A percentile compares a stretch with the other conserved stretches of the same genome.
phyloP scores from a whole-genome alignment of 2,113 vertebrate species.

The Paramormyrops kingsleyae region DNA sequence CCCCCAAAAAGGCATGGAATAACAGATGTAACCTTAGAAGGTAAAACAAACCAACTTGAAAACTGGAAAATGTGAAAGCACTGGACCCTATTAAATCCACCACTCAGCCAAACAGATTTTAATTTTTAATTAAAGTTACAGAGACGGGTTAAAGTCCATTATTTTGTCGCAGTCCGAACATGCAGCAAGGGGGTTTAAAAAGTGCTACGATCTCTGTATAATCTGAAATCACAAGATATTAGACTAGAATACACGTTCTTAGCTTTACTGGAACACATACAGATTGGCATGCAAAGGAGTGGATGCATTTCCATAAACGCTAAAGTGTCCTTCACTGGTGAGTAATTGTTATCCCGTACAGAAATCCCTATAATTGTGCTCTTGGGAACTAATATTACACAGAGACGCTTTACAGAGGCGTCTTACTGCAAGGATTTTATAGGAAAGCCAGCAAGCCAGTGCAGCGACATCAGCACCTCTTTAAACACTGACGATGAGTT shows the following conservation, averaged over 20 bases:
- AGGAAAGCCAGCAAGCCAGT: too few species aligned
- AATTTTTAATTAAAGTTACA: background rate
- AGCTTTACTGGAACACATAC: background rate
- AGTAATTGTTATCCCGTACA: background rate
- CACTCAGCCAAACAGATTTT: background rate
- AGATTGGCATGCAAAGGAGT: background rate
- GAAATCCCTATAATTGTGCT: background rate
- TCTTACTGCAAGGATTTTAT: background rate
- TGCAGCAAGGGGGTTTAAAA: background rate
- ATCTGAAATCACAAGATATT: background rate
- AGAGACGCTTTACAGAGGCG: background rate
- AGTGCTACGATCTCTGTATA: background rate
- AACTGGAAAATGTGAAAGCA: background rate
- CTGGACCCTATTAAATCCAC: background rate
- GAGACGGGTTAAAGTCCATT: background rate
- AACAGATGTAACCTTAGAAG: background rate
- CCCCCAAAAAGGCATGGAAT: background rate
- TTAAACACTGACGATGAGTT: background rate
- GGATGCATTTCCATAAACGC: background rate
- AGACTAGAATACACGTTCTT: background rate
- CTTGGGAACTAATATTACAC: background rate
- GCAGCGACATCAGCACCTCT: background rate
- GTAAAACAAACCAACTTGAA: background rate
- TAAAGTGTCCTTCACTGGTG: background rate
- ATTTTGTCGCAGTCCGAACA: background rate